Percentiles rank a stretch among this genome's conserved stretches.
phyloP scores from a whole-genome alignment of 2,888 invertebrate genomes.

The Heliconius charithonia region DNA sequence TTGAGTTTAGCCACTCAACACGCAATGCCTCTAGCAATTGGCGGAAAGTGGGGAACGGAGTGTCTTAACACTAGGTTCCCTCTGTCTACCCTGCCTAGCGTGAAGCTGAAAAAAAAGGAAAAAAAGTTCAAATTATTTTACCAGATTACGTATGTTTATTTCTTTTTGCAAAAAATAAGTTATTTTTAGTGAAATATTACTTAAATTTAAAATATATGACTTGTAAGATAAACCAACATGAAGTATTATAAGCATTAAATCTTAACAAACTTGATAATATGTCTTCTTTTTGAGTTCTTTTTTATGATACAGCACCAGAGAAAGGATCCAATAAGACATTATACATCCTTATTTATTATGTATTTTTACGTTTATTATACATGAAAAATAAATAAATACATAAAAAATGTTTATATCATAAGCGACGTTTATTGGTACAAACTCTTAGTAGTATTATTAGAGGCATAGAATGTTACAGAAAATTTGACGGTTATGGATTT shows the following conservation, averaged over 20 bases:
- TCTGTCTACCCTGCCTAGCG: too few species aligned
- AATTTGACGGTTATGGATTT: too few species aligned
- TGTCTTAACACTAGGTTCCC: too few species aligned
- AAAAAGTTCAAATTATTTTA: background rate
- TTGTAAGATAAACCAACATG: constrained; percentile 2
- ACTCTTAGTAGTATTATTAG: too few species aligned
- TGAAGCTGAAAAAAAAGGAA: too few species aligned
- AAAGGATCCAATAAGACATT: too few species aligned
- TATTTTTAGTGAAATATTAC: background rate
- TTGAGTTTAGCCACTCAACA: too few species aligned
- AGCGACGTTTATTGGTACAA: background rate
- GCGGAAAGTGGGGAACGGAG: too few species aligned
- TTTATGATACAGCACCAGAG: background rate
- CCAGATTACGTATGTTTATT: background rate
- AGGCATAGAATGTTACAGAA: background rate
- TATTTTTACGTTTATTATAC: too few species aligned
- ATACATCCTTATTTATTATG: too few species aligned
- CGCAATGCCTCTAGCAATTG: too few species aligned
- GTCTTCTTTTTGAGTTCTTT: background rate
- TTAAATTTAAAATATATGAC: background rate
- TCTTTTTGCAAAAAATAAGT: background rate
- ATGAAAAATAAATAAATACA: too few species aligned
- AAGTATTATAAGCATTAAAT: background rate
- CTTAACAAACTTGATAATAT: constrained; percentile 22
- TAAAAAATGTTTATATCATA: background rate